phyloP scores from a whole-genome alignment of 2,797 vertebrate species.

The Rhinichthys osculus region DNA sequence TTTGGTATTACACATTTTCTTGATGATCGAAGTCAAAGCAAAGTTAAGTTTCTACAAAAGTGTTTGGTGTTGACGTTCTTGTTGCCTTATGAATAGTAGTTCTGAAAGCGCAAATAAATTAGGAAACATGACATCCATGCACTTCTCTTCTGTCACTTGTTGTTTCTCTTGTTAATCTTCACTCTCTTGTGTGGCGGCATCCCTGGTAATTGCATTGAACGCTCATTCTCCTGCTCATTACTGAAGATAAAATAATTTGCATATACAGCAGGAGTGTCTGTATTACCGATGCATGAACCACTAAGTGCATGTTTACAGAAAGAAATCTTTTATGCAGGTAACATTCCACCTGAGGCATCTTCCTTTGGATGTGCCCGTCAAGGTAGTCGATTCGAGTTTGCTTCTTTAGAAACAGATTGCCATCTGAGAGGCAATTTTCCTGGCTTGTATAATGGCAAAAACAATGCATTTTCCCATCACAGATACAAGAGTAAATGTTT shows the following conservation, averaged over 20 bases:
- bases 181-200: not conserved
- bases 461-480: not conserved
- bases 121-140: not conserved
- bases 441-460: not conserved
- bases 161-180: not conserved
- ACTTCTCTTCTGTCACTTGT: not conserved
- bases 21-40: not conserved
- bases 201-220: not conserved
- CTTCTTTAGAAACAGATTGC: not conserved
- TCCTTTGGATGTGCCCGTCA: not conserved
- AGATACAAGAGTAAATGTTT: constrained; percentile 4
- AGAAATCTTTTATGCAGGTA: not conserved
- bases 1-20: constrained; percentile 31
- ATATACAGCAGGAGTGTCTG: constrained; percentile 18
- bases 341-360: not conserved
- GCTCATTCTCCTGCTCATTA: constrained; percentile 5
- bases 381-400: not conserved
- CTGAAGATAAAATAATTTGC: constrained; percentile 2
- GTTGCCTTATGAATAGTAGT: constrained; percentile 48
- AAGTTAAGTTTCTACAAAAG: constrained; percentile 16
- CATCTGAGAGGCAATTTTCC: not conserved
- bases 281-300: not conserved
- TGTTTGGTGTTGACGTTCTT: constrained; percentile 40
- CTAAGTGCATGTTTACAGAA: not conserved
- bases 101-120: constrained; percentile 37